Evolutionary conservation across 2,888 invertebrate genomes (phyloP).

Genomic region (Chrysolina americana): DNA sequence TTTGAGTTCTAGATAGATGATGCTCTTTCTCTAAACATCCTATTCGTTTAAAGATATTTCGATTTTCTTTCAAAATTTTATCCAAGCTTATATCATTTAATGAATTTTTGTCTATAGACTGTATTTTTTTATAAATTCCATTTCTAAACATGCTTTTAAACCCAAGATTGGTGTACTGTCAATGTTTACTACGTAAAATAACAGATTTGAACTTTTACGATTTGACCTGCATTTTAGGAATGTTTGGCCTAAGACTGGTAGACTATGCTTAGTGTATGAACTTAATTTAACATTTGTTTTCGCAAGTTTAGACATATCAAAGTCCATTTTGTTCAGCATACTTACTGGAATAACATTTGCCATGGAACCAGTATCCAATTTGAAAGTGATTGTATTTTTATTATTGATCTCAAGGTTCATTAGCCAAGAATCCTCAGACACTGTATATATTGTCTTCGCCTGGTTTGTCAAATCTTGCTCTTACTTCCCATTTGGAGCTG

Average conservation of each 20-base stretch:
- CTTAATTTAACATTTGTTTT: conserved; percentile 36
- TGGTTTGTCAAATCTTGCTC: too few relatives aligned
- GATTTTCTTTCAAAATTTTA: conserved; percentile 40
- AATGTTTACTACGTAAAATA: conserved; percentile 36
- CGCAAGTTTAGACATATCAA: neutral
- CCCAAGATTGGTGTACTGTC: conserved; percentile 35
- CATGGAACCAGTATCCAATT: conserved; percentile 40
- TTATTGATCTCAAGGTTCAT: neutral
- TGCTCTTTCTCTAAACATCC: conserved; percentile 46
- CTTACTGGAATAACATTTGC: conserved; percentile 39
- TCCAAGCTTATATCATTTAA: neutral
- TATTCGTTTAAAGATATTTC: conserved; percentile 46
- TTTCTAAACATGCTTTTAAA: conserved; percentile 29
- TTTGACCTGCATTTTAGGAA: conserved; percentile 34
- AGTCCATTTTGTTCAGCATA: conserved; percentile 16
- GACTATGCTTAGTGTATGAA: conserved; percentile 36
- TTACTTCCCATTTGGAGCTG: too few relatives aligned
- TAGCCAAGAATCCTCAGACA: neutral
- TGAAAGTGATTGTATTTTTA: conserved; percentile 13
- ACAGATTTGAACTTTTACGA: conserved; percentile 15
- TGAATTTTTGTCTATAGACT: conserved; percentile 12
- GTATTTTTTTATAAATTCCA: conserved; percentile 40
- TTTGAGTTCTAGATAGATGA: conserved; percentile 48
- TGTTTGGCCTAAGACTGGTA: conserved; percentile 35
- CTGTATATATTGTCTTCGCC: too few relatives aligned